Evolutionary conservation across 2,113 vertebrate species (phyloP), one percentile per base, ranked within the genome.

Genomic region (Engystomops pustulosus): DNA sequence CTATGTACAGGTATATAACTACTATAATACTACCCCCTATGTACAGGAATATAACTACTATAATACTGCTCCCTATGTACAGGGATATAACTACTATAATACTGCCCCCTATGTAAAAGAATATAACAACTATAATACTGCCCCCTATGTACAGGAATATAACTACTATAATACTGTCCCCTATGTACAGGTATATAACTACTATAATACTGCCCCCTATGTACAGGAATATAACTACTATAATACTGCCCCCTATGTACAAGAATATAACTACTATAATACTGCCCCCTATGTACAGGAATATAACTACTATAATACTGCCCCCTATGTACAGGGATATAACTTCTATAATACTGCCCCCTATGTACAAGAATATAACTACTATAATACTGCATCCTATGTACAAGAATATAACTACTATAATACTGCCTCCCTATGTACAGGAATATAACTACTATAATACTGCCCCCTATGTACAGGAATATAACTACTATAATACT

Each of bases 211-310:
- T 65, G 14, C 60, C 38, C 1, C 60, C 60, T 65, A 32, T 65
- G 4, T 65, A 32, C 60, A 32, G 18, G 27, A 65, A 65, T 65
- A 65, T 65, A 65, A 65, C 60, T 65, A 65, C 60, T 65, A 65
- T 32, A 65, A 65, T 65, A 65, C 60, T 65, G 27, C 60, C 2
- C n/a, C 27, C 60, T 65, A 65, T 65, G 15, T 65, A 65, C 60
- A 65, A 65, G 60, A 67, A 67, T 67, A 67, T 67, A 67, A 67
- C 62, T 34, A 67, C 62, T 67, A 67, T 34, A 67, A 67, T 67
- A 62, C 58, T 62, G 27, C 58, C 2, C n/a, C 58, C 27, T 62
- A 62, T 30, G 11, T 62, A 62, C 58, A 62, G 30, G 25, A 30
- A 62, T 62, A 62, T 62, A 62, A 41, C 58, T 62, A 62, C 58